Evolutionary conservation across 2,797 vertebrate species (phyloP), one percentile per base, ranked within the genome.

Genomic region (Vespertilio murinus): DNA sequence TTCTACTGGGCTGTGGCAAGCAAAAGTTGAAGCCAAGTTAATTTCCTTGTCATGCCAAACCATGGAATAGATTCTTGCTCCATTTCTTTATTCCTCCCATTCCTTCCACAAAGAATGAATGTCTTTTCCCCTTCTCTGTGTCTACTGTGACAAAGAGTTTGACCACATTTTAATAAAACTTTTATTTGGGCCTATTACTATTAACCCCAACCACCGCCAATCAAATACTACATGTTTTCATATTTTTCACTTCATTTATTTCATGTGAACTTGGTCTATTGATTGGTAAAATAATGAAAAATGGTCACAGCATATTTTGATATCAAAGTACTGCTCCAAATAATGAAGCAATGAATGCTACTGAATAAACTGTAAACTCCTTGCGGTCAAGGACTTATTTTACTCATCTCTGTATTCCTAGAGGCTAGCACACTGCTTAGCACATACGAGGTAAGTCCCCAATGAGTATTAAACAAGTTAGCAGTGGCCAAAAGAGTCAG

Each of bases 201-300:
- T 82, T 69, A 81, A 88, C 47, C 28, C 6, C 93, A 94, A 87
- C n/a, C 30, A 88, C 25, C 52, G 74, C 13, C 25, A 54, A 61
- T 42, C 45, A 75, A 65, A 17, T 38, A 84, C 20, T 80, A 7
- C 3, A n/a, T n/a, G 14, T 78, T 94, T 77, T 90, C 61, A 78
- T 40, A 87, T 16, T 88, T 92, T 96, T 94, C 61, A 80, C 22
- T 38, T 86, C n/a, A 42, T 90, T 67, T 86, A 70, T 94, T 71
- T 71, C 35, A 82, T 69, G 2, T 90, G 23, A 90, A 93, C 59
- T 81, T 47, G 42, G n/a, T 69, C 65, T 77, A 56, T 3, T 40
- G 28, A 38, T 65, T 80, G 8, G 65, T 64, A 93, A 87, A 94
- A 1, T 95, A 25, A 79, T 92, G 42, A 47, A 9, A 95, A 93